These are phyloP conservation scores for Clitarchus hookeri DNA, from an alignment of 2,888 invertebrate genomes.

Conservation along the genomic window DNA sequence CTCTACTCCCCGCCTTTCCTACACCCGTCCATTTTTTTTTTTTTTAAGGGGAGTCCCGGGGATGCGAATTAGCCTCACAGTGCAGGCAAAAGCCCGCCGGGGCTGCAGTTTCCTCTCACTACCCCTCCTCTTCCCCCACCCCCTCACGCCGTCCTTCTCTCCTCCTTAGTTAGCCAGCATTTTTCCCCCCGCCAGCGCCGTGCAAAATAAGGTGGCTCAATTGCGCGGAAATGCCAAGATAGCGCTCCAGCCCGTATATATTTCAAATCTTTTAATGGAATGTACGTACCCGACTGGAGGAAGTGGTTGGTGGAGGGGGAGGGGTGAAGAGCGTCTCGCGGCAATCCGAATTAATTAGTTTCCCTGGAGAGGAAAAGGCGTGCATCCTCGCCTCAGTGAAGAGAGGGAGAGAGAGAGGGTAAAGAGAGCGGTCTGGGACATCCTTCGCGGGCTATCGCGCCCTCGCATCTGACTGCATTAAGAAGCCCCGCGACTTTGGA, in stretches of 20 bases:
- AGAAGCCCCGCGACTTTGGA: neutral
- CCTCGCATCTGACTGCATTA: slow-evolving; percentile 6
- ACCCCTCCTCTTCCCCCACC: neutral
- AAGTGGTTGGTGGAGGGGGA: neutral
- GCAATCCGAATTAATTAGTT: slow-evolving; percentile 17
- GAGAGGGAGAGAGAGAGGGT: neutral
- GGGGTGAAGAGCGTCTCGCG: neutral
- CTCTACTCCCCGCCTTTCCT: neutral
- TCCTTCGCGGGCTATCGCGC: slow-evolving; percentile 1
- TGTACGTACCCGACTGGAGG: slow-evolving; percentile 22
- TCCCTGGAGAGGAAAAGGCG: neutral
- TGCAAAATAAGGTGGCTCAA: slow-evolving; percentile 24
- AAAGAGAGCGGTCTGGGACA: neutral
- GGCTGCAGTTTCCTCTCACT: neutral
- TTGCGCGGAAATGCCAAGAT: slow-evolving; percentile 24
- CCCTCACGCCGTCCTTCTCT: neutral
- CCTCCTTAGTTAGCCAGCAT: slow-evolving; percentile 1
- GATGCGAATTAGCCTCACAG: neutral
- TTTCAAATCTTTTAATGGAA: slow-evolving; percentile 28
- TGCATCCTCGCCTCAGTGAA: neutral
- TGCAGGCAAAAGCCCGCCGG: neutral
- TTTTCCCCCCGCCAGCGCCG: neutral
- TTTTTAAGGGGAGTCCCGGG: neutral
- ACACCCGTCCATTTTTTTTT: neutral
- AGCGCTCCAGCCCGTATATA: slow-evolving; percentile 22